Evolutionary conservation across 2,888 invertebrate genomes (phyloP).

Genomic region (Harpalus rubripes): DNA sequence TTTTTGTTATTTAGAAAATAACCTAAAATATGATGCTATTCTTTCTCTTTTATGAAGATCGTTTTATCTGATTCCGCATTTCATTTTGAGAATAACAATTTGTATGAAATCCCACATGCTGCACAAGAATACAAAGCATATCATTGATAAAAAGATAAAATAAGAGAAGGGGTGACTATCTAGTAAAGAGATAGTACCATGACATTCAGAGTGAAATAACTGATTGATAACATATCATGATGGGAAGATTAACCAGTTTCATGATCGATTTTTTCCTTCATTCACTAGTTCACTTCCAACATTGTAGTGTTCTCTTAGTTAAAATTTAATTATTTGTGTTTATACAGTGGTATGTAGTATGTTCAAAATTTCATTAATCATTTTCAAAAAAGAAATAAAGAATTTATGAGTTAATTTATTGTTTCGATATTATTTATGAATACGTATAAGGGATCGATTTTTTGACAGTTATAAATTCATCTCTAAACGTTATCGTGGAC

Average conservation of each 20-base stretch:
- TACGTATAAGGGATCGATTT: conserved; percentile 17
- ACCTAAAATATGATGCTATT: conserved; percentile 4
- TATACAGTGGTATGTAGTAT: conserved; percentile 17
- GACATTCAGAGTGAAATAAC: conserved; percentile 30
- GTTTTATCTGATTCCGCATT: conserved; percentile 35
- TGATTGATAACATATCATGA: conserved; percentile 55
- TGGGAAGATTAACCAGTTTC: conserved; percentile 31
- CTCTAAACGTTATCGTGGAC: background rate
- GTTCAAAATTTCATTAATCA: conserved; percentile 25
- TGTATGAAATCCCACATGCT: background rate
- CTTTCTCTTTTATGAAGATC: conserved; percentile 1
- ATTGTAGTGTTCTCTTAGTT: background rate
- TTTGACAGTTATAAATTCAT: conserved; percentile 23
- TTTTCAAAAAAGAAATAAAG: conserved; percentile 10
- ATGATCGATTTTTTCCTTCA: conserved; percentile 20
- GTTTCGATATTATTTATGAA: conserved; percentile 20
- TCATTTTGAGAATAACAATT: conserved; percentile 32
- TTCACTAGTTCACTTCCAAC: background rate
- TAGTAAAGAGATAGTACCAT: conserved; percentile 39
- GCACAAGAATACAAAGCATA: background rate
- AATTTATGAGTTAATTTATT: conserved; percentile 25
- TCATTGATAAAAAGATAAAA: conserved; percentile 6
- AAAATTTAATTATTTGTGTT: conserved; percentile 12
- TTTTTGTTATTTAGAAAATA: conserved; percentile 14
- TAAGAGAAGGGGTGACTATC: background rate